These are phyloP conservation scores for Erebia epiphron DNA, from an alignment of 2,888 invertebrate genomes.

Conservation along the genomic window DNA sequence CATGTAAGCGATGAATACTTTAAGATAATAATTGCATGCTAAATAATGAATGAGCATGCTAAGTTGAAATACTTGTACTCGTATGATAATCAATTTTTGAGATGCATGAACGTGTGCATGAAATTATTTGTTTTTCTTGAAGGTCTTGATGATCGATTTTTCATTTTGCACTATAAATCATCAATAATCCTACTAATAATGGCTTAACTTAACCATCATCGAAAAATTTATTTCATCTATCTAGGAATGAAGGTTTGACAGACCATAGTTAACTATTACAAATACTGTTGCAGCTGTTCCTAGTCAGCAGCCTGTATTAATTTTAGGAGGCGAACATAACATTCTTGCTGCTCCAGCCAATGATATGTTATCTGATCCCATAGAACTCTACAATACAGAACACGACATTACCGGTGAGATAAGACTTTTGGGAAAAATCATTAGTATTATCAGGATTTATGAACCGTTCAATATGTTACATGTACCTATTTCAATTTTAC, in stretches of 20 bases:
- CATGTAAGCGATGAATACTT: slow-evolving; percentile 72
- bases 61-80: not conserved
- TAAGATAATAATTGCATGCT: not conserved
- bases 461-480: not conserved
- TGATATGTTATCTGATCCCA: slow-evolving; percentile 86
- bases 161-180: not conserved
- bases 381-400: slow-evolving; percentile 84
- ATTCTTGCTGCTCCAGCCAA: slow-evolving; percentile 86
- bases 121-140: not conserved
- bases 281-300: slow-evolving; percentile 80
- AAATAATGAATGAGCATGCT: not conserved
- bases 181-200: not conserved
- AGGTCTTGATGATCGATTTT: too few species aligned
- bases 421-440: not conserved
- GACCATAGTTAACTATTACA: not conserved
- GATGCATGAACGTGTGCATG: not conserved
- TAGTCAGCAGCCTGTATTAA: slow-evolving; percentile 86
- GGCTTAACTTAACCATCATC: not conserved
- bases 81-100: not conserved
- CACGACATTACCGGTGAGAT: slow-evolving; percentile 68
- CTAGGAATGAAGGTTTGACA: not conserved
- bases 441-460: not conserved
- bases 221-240: not conserved
- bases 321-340: slow-evolving; percentile 86
- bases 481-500: slow-evolving; percentile 48